Evolutionary conservation across 53 echinoderm and acorn worm genomes (phyloP).

Genomic region (Stichopus horrens): DNA sequence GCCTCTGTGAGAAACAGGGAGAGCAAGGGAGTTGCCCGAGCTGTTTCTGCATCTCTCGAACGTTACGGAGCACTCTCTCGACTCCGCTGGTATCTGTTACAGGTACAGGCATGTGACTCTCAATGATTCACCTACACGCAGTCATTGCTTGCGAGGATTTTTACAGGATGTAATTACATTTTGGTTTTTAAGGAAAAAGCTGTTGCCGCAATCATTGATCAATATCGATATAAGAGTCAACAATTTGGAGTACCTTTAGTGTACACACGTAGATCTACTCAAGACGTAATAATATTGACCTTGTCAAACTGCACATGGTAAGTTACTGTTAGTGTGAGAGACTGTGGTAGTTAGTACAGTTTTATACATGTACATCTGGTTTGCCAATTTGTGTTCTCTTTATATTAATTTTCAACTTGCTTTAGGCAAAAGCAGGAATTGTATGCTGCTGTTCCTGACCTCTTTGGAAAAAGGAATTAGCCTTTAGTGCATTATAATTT

Average conservation of each 20-base stretch:
- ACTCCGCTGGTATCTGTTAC: neutral
- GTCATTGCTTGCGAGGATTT: neutral
- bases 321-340: neutral
- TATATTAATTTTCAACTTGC: no score
- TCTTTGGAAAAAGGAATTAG: no score
- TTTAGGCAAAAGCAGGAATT: no score
- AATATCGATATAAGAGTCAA: neutral
- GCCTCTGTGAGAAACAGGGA: conserved; percentile 2
- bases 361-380: no score
- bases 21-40: conserved; percentile 41
- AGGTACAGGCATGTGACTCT: neutral
- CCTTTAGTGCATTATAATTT: no score
- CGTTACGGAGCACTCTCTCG: neutral
- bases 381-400: no score
- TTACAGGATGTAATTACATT: neutral
- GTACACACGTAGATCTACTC: neutral
- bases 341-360: no score
- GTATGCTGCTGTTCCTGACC: no score
- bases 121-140: neutral
- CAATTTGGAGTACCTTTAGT: neutral
- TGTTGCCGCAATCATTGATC: neutral
- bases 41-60: neutral
- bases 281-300: neutral
- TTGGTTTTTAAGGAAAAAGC: neutral
- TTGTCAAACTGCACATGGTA: neutral